Base-by-base conservation (phyloP, 2,797 vertebrate species). In the Danionella dracula region DNA sequence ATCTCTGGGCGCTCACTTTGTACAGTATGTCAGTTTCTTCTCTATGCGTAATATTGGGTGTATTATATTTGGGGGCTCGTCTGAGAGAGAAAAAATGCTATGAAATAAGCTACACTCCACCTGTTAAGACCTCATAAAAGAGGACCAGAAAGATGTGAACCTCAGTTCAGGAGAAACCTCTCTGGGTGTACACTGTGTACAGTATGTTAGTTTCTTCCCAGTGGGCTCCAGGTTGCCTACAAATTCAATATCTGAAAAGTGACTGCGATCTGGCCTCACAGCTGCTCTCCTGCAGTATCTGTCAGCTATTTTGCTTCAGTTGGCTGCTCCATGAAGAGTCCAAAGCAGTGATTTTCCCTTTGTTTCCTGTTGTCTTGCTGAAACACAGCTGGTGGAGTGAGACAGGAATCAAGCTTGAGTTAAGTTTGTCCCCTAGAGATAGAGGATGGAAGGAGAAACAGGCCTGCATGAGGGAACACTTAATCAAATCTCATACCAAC, bases 191-290 rank as follows among this genome's bases (percentile, higher is more conserved):
- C 23, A 6, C 23, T 6, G 23, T 66, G 44, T 45, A 35, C 66
- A 50, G 54, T 19, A 49, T 62, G 46, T 67, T 20, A 49, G 46
- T 34, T 31, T 65, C 35, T 53, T 64, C 65, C 53, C 21, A 9
- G 10, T 31, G 54, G 66, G 48, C 57, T 35, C 29, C 66, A 63
- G 57, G 53, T 19, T 56, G 53, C 63, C 71, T 69, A 35, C 46
- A 53, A 71, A 71, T 76, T 54, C 70, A 69, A 69, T 68, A 55
- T 65, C 72, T 44, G 59, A 58, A 68, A 70, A 70, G 55, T 64
- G 64, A 71, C 64, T 71, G 48, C 34, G 58, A 70, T 68, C 16
- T 64, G 71, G 46, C 54, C 44, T 59, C 34, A 11, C 53, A 56
- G 59, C 63, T 71, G 54, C 38, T 68, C 53, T 48, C 29, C 54